Base-by-base conservation (phyloP, 2,797 vertebrate genomes). In the Xiphorhynchus erythropygius region DNA sequence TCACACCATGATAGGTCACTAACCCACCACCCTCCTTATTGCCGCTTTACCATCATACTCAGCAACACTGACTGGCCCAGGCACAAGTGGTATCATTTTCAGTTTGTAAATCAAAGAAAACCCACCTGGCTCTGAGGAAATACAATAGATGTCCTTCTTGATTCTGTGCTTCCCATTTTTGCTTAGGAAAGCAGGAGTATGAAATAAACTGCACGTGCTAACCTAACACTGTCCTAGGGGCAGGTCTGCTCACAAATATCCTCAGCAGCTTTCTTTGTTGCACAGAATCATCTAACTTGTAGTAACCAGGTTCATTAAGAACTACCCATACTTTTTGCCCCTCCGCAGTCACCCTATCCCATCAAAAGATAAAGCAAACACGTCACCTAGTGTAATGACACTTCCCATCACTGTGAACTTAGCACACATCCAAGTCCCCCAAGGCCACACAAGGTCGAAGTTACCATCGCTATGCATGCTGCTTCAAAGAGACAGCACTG, bases 351-450 rank as follows among this genome's bases (percentile, higher is more conserved):
- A 2, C 21, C 10, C 3, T 21, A 1, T 2, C 15, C 24, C 7
- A 11, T 0, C 30, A 50, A 39, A 39, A 44, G 2, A 10, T 19
- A 62, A 16, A 0, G 1, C 0, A 2, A 82, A 55, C 73, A 70
- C 27, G 15, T 50, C 81, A 71, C 49, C 95, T 93, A 95, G 96
- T 39, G 94, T 97, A 97, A 97, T 95, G 95, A 96, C 95, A 49
- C 22, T 82, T 60, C 65, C 94, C 63, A 85, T 77, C 97, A 96
- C 12, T 1, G 91, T 71, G 91, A 92, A 47, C 82, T 81, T 65
- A 80, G 77, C 21, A 87, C 73, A 81, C 87, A 67, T 21, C 14
- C 33, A 53, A 42, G 91, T 71, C 44, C 77, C 53, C 56, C 55
- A 89, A 87, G 56, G 14, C 64, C 91, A 92, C 83, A 0, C 96